Evolutionary conservation across 2,888 invertebrate genomes (phyloP).

Genomic region (Embidobia sp.): DNA sequence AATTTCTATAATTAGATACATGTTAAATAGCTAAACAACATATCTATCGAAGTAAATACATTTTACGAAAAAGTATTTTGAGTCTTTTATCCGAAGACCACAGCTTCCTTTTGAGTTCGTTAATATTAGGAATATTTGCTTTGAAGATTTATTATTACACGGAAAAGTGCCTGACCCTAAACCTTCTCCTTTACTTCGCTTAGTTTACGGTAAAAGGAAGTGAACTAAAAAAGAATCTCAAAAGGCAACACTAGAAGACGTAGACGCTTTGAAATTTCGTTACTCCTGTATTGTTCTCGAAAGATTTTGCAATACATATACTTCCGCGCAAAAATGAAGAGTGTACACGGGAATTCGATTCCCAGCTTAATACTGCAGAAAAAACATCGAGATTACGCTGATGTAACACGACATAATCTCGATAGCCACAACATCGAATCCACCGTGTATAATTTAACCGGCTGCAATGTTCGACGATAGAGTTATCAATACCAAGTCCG

Average conservation of each 20-base stretch:
- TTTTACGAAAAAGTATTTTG: conserved; percentile 8
- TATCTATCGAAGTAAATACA: too few species aligned
- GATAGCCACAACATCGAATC: conserved; percentile 42
- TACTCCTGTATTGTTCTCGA: too few species aligned
- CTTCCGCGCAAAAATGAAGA: too few species aligned
- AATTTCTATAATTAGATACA: too few species aligned
- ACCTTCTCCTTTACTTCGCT: conserved; percentile 9
- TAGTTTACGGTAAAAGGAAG: neutral
- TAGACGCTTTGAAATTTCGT: too few species aligned
- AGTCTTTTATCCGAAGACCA: conserved; percentile 6
- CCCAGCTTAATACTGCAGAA: conserved; percentile 32
- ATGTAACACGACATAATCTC: conserved; percentile 57
- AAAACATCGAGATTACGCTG: conserved; percentile 42
- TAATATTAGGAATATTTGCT: conserved; percentile 20
- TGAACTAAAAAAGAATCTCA: neutral
- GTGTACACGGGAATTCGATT: conserved; percentile 32
- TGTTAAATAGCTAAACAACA: too few species aligned
- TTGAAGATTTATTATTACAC: conserved; percentile 19
- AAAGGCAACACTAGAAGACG: too few species aligned
- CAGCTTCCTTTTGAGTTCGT: conserved; percentile 20
- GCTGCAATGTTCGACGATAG: conserved; percentile 11
- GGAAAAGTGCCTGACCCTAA: conserved; percentile 12
- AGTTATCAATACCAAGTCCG: conserved; percentile 37
- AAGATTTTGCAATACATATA: too few species aligned
- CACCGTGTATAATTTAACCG: conserved; percentile 48